Evolutionary conservation across 2,113 vertebrate genomes (phyloP).

Genomic region (Pseudois nayaur): DNA sequence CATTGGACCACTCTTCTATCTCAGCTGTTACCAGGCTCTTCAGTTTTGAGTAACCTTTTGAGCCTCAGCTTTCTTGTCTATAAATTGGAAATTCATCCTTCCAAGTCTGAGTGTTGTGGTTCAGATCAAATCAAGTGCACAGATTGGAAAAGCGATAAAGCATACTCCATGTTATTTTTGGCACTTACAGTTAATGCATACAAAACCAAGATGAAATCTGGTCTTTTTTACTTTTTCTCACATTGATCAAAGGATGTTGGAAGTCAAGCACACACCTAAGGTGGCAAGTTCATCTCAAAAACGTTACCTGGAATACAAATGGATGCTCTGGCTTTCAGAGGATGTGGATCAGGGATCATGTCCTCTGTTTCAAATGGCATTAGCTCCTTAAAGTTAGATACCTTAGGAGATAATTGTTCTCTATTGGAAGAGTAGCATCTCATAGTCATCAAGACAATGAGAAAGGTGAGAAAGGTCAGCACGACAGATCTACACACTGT

Average conservation of each 20-base stretch:
- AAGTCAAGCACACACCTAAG: not conserved
- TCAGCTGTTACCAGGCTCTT: not conserved
- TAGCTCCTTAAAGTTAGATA: slow-evolving; percentile 9
- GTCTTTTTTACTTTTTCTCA: not conserved
- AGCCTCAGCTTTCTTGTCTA: not conserved
- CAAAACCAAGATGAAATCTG: not conserved
- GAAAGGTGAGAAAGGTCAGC: not conserved
- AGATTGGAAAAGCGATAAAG: not conserved
- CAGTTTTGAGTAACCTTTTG: not conserved
- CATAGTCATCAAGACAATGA: not conserved
- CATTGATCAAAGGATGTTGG: not conserved
- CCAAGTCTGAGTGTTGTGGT: not conserved
- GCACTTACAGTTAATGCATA: not conserved
- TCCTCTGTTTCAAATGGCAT: not conserved
- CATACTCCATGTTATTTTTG: not conserved
- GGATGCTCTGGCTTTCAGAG: not conserved
- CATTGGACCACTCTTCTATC: not conserved
- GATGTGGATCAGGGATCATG: not conserved
- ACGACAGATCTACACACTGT: not conserved
- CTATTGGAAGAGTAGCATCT: not conserved
- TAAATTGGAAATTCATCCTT: not conserved
- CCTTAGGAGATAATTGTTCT: not conserved
- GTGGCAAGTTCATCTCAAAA: not conserved
- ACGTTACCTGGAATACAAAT: not conserved
- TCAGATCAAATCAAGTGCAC: not conserved